phyloP scores from a whole-genome alignment of 2,888 invertebrate genomes.

The Xestia xanthographa region DNA sequence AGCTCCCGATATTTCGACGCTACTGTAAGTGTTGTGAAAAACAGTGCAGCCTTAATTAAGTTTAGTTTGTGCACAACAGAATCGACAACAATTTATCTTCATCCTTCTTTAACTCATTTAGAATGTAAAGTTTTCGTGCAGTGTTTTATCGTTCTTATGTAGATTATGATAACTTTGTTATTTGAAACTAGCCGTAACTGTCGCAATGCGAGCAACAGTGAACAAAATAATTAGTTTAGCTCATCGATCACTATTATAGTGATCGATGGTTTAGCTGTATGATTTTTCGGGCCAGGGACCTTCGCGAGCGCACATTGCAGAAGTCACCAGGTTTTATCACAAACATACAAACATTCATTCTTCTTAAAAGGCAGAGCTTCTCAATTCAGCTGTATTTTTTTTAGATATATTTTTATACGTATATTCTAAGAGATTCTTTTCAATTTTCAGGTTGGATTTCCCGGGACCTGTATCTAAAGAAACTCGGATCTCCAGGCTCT shows the following conservation, averaged over 20 bases:
- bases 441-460: slow-evolving; percentile 10
- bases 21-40: too few species aligned
- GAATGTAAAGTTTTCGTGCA: too few species aligned
- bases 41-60: too few species aligned
- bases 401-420: not conserved
- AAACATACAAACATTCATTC: not conserved
- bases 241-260: too few species aligned
- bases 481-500: not conserved
- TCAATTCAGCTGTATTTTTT: not conserved
- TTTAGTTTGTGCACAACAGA: too few species aligned
- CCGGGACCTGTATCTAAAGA: not conserved
- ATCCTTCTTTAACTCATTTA: too few species aligned
- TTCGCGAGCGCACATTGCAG: not conserved
- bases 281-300: not conserved
- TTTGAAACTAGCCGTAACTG: not conserved
- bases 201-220: not conserved
- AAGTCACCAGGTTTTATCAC: not conserved
- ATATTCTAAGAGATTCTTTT: not conserved
- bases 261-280: too few species aligned
- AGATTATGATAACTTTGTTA: not conserved
- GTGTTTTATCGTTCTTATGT: not conserved
- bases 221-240: not conserved
- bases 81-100: too few species aligned
- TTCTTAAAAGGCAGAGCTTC: not conserved
- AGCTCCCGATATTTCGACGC: too few species aligned